Base-by-base conservation (phyloP, 2,888 invertebrate genomes). In the Dioctria linearis region DNA sequence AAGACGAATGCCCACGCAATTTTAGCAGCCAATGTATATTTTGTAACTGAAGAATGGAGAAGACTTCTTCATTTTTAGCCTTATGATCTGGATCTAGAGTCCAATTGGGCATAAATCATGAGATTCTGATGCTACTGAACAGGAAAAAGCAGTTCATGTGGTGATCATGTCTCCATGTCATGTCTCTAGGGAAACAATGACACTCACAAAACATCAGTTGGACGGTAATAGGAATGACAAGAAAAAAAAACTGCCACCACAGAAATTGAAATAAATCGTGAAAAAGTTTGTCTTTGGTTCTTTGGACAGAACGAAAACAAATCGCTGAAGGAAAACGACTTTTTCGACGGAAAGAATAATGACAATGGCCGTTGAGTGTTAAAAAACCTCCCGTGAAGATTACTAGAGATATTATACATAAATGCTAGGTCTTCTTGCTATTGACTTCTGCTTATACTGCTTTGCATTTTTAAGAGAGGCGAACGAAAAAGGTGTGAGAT, bases 31-130 rank as follows among this genome's bases (percentile, higher is more conserved):
- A 11, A 51, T 49, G 69, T 5, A 67, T 5, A 25, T n/a, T 25
- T 37, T 25, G 25, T 25, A 25, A 25, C 25, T 25, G 25, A 25
- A 25, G 25, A 25, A 25, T 25, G 25, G 25, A 25, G 25, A 25
- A 46, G 46, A 42, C 51, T 39, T 69, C 69, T 69, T 69, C 69
- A 69, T 69, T 49, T 69, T 69, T 69, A 69, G 69, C 51, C 49
- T 69, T 69, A 39, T 51, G 69, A 69, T 69, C 51, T 69, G 69
- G 69, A 37, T n/a, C n/a, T n/a, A n/a, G n/a, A n/a, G n/a, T n/a
- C 69, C 69, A 69, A 69, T 69, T 51, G 69, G 69, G 49, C 69
- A 69, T 69, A 69, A 69, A 69, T 69, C 69, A 69, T 69, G 49
- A 51, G 69, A 13, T 69, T 49, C 69, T 69, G 69, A 11, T 37